A percentile compares a stretch with the other conserved stretches of the same genome.
Conservation (phyloP, 2,888 invertebrate species). For the Philereme vetulata region DNA sequence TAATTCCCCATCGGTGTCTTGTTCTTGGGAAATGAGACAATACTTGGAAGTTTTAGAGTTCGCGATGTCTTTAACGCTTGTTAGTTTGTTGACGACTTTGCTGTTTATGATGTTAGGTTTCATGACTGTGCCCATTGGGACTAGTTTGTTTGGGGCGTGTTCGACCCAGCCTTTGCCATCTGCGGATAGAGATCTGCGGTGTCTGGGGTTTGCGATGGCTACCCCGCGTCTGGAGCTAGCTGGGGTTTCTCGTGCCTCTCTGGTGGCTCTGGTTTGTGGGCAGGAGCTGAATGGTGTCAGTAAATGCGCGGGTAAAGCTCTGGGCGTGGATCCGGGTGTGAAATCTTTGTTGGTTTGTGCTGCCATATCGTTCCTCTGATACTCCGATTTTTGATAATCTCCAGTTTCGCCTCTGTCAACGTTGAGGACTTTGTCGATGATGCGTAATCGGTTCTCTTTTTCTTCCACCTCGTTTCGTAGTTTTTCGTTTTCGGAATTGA, state of each 20-base stretch:
- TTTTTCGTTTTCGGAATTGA: constrained; percentile 71
- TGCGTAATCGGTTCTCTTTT: constrained; percentile 73
- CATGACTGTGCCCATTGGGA: constrained; percentile 94
- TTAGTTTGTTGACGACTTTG: constrained; percentile 92
- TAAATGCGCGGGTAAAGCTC: constrained; percentile 73
- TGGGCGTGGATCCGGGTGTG: constrained; percentile 74
- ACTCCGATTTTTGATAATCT: constrained; percentile 49
- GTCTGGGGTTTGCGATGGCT: constrained; percentile 88
- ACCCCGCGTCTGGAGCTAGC: constrained; percentile 82
- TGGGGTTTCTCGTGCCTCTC: constrained; percentile 58
- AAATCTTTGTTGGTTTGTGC: constrained; percentile 72
- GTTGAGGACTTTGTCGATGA: constrained; percentile 69
- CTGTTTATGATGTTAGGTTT: constrained; percentile 93
- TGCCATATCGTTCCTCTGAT: constrained; percentile 57
- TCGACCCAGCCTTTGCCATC: constrained; percentile 93
- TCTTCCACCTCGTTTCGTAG: constrained; percentile 68
- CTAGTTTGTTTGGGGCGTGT: constrained; percentile 91
- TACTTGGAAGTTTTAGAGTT: constrained; percentile 91
- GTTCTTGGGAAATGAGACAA: constrained; percentile 95
- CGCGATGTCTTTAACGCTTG: constrained; percentile 89
- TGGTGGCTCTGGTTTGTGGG: constrained; percentile 53
- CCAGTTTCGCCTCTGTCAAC: constrained; percentile 55
- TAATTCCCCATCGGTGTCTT: constrained; percentile 95
- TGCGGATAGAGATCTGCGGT: constrained; percentile 92
- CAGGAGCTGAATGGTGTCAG: constrained; percentile 71